phyloP scores from a whole-genome alignment of 1,140 invertebrate species.

The Oscheius sp. region DNA sequence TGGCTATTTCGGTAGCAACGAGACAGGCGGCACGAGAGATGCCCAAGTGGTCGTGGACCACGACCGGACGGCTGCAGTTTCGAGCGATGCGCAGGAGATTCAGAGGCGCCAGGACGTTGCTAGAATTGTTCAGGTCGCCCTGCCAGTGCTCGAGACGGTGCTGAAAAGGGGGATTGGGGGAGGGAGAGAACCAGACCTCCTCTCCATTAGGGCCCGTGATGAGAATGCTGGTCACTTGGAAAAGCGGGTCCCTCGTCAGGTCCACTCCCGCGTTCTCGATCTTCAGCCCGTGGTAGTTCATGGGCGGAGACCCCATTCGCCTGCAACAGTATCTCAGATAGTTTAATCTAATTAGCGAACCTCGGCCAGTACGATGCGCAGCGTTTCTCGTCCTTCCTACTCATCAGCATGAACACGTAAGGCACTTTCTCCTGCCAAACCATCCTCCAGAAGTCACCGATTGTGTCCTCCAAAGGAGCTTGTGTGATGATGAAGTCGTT shows the following conservation, averaged over 20 bases:
- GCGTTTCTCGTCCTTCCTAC: conserved; percentile 34
- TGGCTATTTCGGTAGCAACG: conserved; percentile 54
- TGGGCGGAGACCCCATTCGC: neutral
- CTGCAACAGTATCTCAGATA: neutral
- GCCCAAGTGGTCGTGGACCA: conserved; percentile 54
- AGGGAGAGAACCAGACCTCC: conserved; percentile 37
- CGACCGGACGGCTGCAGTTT: conserved; percentile 42
- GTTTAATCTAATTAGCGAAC: neutral
- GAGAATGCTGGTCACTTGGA: conserved; percentile 47
- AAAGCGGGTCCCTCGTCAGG: conserved; percentile 41
- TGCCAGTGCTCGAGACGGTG: conserved; percentile 57
- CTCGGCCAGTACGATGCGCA: conserved; percentile 54
- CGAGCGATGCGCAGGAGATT: conserved; percentile 49
- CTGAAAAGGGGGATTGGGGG: conserved; percentile 34
- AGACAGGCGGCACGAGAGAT: conserved; percentile 54
- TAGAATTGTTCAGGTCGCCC: conserved; percentile 56
- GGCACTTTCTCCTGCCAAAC: conserved; percentile 65
- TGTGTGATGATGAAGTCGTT: conserved; percentile 63
- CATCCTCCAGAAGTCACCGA: conserved; percentile 66
- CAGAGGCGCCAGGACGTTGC: conserved; percentile 49
- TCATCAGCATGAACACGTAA: conserved; percentile 65
- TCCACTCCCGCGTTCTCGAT: conserved; percentile 47
- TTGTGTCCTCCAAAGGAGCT: conserved; percentile 63
- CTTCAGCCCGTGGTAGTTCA: conserved; percentile 15
- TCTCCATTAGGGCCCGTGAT: conserved; percentile 41